Evolutionary conservation across 2,888 invertebrate species (phyloP).

Genomic region (Nephrocerus scutellatus): DNA sequence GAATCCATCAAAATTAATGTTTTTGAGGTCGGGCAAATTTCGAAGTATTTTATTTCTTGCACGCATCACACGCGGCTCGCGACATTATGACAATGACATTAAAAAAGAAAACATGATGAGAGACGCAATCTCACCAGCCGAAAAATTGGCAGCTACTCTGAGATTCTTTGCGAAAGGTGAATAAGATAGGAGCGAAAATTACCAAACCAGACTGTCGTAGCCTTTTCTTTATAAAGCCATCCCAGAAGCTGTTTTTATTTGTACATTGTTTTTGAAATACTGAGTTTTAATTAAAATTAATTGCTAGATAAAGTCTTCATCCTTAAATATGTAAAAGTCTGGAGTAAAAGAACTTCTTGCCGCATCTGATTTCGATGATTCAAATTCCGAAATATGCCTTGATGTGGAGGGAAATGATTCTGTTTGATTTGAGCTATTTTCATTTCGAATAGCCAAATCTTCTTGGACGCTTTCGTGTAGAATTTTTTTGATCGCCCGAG

Average conservation of each 20-base stretch:
- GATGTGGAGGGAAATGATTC: too few relatives aligned
- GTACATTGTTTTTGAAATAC: too few relatives aligned
- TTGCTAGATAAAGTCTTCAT: too few relatives aligned
- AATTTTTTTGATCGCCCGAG: constrained; percentile 2
- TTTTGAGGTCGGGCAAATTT: too few relatives aligned
- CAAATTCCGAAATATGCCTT: too few relatives aligned
- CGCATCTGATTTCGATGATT: background rate
- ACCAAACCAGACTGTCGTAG: background rate
- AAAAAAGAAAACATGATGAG: too few relatives aligned
- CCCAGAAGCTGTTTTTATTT: constrained; percentile 1
- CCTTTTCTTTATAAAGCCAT: background rate
- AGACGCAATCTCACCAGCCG: constrained; percentile 5
- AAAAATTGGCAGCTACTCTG: constrained; percentile 6
- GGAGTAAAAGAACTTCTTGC: constrained; percentile 3
- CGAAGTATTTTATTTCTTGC: too few relatives aligned
- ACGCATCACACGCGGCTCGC: too few relatives aligned
- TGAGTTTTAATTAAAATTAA: background rate
- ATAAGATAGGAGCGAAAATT: constrained; percentile 1
- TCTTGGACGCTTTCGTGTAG: background rate
- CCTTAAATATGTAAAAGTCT: background rate
- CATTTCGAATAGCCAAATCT: constrained; percentile 2
- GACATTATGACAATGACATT: too few relatives aligned
- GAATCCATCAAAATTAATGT: too few relatives aligned
- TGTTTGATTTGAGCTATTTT: background rate
- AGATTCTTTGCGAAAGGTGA: constrained; percentile 2